Evolutionary conservation across 1,140 invertebrate genomes (phyloP).

Genomic region (Lordiphosa stackelbergi): DNA sequence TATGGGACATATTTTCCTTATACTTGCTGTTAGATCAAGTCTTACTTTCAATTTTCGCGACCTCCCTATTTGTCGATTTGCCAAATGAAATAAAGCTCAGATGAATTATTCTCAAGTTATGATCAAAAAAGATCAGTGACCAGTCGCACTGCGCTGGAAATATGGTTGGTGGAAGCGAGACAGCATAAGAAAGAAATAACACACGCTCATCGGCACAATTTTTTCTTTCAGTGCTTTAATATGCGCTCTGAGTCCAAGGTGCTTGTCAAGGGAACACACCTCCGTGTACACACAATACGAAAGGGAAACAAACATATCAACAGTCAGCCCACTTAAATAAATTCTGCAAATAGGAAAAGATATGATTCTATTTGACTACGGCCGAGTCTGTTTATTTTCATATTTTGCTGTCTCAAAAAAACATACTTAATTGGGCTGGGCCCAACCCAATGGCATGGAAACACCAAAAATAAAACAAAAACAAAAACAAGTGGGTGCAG

Average conservation of each 20-base stretch:
- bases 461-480: conserved; percentile 4
- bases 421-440: conserved; percentile 37
- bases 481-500: conserved; percentile 15
- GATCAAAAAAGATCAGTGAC: no score
- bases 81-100: no score
- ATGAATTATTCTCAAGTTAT: no score
- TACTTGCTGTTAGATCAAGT: no score
- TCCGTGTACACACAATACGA: conserved; percentile 32
- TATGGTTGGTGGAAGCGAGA: no score
- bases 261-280: conserved; percentile 43
- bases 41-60: no score
- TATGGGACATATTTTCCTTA: no score
- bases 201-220: background rate
- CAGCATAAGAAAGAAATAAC: no score
- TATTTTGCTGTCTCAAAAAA: conserved; percentile 41
- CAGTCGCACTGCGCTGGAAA: no score
- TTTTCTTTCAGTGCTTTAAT: no score
- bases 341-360: conserved; percentile 37
- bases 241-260: conserved; percentile 18
- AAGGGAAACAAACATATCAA: conserved; percentile 43
- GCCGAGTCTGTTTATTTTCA: conserved; percentile 52
- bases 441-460: conserved; percentile 34
- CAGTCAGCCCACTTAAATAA: conserved; percentile 28
- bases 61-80: no score
- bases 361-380: conserved; percentile 47